phyloP scores from a whole-genome alignment of 2,113 vertebrate genomes.

The Dipodomys merriami region DNA sequence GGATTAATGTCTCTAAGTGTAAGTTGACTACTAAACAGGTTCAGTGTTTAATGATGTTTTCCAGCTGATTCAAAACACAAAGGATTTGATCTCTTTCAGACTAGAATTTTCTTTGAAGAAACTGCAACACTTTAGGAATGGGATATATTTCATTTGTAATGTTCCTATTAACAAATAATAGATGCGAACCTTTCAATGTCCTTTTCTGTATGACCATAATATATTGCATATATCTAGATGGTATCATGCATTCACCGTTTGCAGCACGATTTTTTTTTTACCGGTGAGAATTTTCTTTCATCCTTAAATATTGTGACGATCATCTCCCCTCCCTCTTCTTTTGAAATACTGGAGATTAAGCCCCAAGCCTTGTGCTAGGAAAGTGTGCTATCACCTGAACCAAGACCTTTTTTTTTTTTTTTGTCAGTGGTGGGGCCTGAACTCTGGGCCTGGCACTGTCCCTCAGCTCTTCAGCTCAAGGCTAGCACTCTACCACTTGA shows the following conservation, averaged over 20 bases:
- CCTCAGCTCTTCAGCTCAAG: too few species aligned
- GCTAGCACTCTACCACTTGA: too few species aligned
- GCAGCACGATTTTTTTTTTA: neutral
- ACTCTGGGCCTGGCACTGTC: too few species aligned
- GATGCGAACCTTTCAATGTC: neutral
- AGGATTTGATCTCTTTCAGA: neutral
- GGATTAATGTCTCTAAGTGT: neutral
- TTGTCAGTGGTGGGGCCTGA: too few species aligned
- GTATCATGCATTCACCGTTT: neutral
- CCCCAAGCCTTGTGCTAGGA: too few species aligned
- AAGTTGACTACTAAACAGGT: neutral
- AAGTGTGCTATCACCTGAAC: too few species aligned
- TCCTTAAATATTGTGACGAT: neutral
- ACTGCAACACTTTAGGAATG: neutral
- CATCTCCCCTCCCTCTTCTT: too few species aligned
- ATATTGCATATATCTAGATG: neutral
- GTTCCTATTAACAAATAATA: neutral
- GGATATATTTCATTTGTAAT: neutral
- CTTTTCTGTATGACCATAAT: neutral
- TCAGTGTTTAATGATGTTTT: neutral
- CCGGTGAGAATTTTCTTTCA: constrained; percentile 7
- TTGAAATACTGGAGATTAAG: too few species aligned
- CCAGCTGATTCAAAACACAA: neutral
- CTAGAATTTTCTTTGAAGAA: neutral
- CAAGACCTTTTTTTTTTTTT: too few species aligned